Evolutionary conservation across 2,113 vertebrate species (phyloP).

Genomic region (Panthera uncia): DNA sequence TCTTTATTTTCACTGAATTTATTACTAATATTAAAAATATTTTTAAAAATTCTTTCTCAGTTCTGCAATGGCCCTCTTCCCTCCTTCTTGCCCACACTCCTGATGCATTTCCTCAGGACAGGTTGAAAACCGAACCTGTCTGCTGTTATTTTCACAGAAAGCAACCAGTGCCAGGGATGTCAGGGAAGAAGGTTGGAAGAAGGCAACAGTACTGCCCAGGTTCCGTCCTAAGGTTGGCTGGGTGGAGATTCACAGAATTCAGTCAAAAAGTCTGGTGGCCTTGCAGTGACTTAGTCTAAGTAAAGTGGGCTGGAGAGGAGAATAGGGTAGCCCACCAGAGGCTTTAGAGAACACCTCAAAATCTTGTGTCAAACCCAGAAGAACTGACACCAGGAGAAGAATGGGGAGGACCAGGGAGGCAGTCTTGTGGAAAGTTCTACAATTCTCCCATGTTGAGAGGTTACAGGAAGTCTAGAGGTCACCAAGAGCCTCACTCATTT

Average conservation of each 20-base stretch:
- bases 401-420: not conserved
- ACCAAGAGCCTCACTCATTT: not conserved
- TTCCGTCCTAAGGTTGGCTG: not conserved
- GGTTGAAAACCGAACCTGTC: not conserved
- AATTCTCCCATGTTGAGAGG: not conserved
- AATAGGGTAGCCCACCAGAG: not conserved
- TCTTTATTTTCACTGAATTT: constrained; percentile 38
- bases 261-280: not conserved
- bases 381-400: not conserved
- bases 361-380: not conserved
- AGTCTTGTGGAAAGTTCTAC: not conserved
- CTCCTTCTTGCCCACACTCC: not conserved
- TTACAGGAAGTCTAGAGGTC: not conserved
- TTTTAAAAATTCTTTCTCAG: not conserved
- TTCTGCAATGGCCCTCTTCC: not conserved
- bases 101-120: not conserved
- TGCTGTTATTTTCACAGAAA: not conserved
- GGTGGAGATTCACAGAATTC: not conserved
- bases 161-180: not conserved
- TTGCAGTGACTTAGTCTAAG: not conserved
- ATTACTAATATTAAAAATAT: constrained; percentile 38
- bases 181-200: not conserved
- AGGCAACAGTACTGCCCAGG: not conserved
- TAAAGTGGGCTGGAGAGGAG: not conserved
- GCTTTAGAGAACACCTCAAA: not conserved